These are phyloP conservation scores for Aspidapion aeneum DNA, from an alignment of 2,888 invertebrate genomes.

Conservation along the genomic window DNA sequence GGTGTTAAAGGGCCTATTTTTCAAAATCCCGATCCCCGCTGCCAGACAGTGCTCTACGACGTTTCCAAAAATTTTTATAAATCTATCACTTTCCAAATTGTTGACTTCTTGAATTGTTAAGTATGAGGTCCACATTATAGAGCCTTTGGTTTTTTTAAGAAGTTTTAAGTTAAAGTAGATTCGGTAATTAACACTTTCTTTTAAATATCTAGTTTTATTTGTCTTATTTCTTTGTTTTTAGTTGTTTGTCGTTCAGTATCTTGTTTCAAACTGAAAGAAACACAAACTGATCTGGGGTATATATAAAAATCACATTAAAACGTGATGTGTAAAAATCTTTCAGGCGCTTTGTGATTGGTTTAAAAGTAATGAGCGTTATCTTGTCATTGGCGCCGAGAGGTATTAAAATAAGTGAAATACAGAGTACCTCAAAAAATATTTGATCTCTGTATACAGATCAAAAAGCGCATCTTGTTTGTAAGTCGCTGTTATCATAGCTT, in stretches of 20 bases:
- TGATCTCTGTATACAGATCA: too few relatives aligned
- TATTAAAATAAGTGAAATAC: neutral
- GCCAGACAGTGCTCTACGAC: conserved; percentile 59
- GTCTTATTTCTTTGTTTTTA: too few relatives aligned
- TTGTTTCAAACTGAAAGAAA: neutral
- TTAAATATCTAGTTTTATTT: too few relatives aligned
- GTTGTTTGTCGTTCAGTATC: neutral
- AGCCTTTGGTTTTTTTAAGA: neutral
- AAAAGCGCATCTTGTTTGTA: too few relatives aligned
- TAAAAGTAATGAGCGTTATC: conserved; percentile 7
- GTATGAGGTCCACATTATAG: conserved; percentile 21
- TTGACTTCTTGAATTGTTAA: conserved; percentile 54
- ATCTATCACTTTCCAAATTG: conserved; percentile 51
- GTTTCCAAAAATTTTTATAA: conserved; percentile 58
- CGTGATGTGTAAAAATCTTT: neutral
- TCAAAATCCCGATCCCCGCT: conserved; percentile 51
- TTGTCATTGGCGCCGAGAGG: conserved; percentile 14
- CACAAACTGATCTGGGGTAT: neutral
- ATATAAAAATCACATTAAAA: neutral
- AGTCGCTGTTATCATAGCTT: too few relatives aligned
- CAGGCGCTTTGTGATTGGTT: neutral
- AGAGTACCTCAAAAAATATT: neutral
- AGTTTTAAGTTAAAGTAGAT: too few relatives aligned
- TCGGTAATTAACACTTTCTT: too few relatives aligned
- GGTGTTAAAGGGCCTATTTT: conserved; percentile 53